These are phyloP conservation scores for Protaetia brevitarsis DNA, from an alignment of 1,140 invertebrate genomes.

Conservation along the genomic window DNA sequence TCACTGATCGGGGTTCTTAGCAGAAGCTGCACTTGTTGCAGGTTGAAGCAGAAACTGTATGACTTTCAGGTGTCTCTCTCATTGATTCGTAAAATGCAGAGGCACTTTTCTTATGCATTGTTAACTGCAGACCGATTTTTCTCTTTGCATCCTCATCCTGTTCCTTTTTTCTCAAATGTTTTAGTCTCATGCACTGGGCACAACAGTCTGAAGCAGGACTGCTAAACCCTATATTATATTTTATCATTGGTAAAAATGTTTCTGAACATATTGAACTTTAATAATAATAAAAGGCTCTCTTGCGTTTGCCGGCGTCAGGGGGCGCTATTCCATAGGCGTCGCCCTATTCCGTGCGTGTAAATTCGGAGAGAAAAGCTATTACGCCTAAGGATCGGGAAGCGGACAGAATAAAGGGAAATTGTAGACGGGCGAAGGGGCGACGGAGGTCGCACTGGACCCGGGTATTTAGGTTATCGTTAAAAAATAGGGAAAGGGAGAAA, in stretches of 20 bases:
- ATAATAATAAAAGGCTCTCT: too few species aligned
- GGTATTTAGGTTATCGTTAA: too few species aligned
- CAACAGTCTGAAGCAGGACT: constrained; percentile 11
- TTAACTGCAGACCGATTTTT: neutral
- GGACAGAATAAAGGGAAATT: too few species aligned
- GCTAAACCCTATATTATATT: neutral
- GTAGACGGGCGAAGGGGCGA: too few species aligned
- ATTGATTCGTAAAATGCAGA: neutral
- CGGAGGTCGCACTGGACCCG: too few species aligned
- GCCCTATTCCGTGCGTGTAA: too few species aligned
- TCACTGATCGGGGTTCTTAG: neutral
- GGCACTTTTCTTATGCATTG: constrained; percentile 1
- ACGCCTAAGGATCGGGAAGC: too few species aligned
- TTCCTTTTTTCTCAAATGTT: neutral
- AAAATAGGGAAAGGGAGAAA: too few species aligned
- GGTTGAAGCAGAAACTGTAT: constrained; percentile 4
- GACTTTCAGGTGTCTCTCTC: neutral
- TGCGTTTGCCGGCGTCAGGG: too few species aligned
- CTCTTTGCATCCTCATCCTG: neutral
- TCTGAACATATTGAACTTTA: constrained; percentile 2
- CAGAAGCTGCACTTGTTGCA: constrained; percentile 17
- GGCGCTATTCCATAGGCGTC: too few species aligned
- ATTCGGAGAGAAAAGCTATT: too few species aligned
- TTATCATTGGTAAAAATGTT: neutral
- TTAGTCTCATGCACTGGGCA: constrained; percentile 6